Percentiles rank a stretch among this genome's conserved stretches.
These are phyloP conservation scores for Nowickia ferox DNA, from an alignment of 2,888 invertebrate species.

Conservation along the genomic window DNA sequence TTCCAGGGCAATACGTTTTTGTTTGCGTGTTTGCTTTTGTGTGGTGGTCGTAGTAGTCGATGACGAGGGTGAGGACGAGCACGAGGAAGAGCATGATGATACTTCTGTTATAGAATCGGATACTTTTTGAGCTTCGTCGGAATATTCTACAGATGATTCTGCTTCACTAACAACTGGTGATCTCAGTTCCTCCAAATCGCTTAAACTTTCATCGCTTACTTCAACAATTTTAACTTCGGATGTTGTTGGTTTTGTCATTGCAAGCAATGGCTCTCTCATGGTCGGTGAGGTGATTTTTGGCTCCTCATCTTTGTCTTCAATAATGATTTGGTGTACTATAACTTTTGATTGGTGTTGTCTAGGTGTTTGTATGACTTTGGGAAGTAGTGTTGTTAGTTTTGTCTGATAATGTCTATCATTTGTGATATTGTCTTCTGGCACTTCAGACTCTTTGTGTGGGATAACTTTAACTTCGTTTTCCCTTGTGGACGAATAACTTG, in stretches of 20 bases:
- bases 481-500: not conserved
- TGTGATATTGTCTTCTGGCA: slow-evolving; percentile 10
- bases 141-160: slow-evolving; percentile 84
- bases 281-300: slow-evolving; percentile 64
- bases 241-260: not conserved
- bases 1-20: slow-evolving; percentile 85
- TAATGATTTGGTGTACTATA: slow-evolving; percentile 76
- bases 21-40: slow-evolving; percentile 83
- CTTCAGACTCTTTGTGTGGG: not conserved
- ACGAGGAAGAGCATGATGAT: slow-evolving; percentile 14
- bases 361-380: not conserved
- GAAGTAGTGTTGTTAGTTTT: not conserved
- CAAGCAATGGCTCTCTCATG: slow-evolving; percentile 62
- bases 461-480: slow-evolving; percentile 17
- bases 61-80: slow-evolving; percentile 24
- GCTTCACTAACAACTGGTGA: slow-evolving; percentile 86
- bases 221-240: slow-evolving; percentile 80
- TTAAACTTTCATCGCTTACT: slow-evolving; percentile 81
- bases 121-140: slow-evolving; percentile 74
- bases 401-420: not conserved
- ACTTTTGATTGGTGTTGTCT: slow-evolving; percentile 75
- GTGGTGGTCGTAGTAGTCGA: not conserved
- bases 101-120: slow-evolving; percentile 78
- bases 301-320: slow-evolving; percentile 51
- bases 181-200: slow-evolving; percentile 82